Base-by-base conservation (phyloP, 2,888 invertebrate species). In the Caenorhabditis sp. region DNA sequence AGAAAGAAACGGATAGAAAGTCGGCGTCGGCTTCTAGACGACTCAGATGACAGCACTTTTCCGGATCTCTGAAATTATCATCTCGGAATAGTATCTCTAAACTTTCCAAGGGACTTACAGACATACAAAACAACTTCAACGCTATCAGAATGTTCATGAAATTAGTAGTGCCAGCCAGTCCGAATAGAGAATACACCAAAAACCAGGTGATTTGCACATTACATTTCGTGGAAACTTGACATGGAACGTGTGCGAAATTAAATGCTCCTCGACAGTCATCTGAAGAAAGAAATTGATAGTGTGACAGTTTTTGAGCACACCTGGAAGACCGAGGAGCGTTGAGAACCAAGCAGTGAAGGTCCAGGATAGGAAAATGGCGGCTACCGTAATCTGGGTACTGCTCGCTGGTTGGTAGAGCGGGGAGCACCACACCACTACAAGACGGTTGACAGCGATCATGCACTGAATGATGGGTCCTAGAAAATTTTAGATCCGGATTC, bases 1-100 rank as follows among this genome's bases (percentile, higher is more conserved):
- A 83, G 22, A 22, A 83, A 83, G 5, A 83, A 58, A 3, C 61
- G 38, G 5, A 79, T 41, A 4, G 79, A 69, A 1, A 69, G 79
- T 12, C 56, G 47, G 14, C 64, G 54, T 4, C 83, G 73, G 19
- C 79, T 54, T 64, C 64, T 73, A 12, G 83, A 56, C 2, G 69
- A 74, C 0, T 26, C 41, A 2, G 79, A 77, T n/a, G n/a, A 54
- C 12, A 70, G 14, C 1, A 7, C 12, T 38, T 16, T 16, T 58
- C 26, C 24, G 41, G 16, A n/a, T 51, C 44, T 70, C 70, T 70
- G 44, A 16, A 69, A 56, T 10, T n/a, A 35, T 44, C 4, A 63
- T n/a, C n/a, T n/a, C 7, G 22, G 3, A 7, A 19, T 19, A 35
- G 14, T 3, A 38, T n/a, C 19, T 24, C 0, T 19, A 41, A 4